Base-by-base conservation (phyloP, 1,140 invertebrate genomes). In the Pseudomyrmex pallidus region DNA sequence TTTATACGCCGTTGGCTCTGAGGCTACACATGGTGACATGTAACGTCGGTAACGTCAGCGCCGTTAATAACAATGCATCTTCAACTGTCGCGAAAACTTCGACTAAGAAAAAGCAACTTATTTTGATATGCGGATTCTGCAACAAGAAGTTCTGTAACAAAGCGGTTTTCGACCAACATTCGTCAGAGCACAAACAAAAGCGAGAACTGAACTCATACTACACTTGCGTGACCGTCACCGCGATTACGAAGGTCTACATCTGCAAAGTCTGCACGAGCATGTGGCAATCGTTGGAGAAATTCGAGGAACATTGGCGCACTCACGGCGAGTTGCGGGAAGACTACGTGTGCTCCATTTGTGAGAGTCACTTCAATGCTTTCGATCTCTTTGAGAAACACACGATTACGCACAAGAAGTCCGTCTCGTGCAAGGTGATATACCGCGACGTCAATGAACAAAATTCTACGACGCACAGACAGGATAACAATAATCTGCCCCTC, bases 281-380 rank as follows among this genome's bases (percentile, higher is more conserved):
- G 0, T 77, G 20, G n/a, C 72, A 83, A 17, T 82, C 66, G 2
- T 35, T 89, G 1, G 22, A 87, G 0, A 72, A 87, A 1, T 77
- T 92, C 17, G 86, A 87, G 0, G 77, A 89, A 0, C 93, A 93
- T 25, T 93, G 91, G 91, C 50, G 70, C 0, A 86, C 74, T 4
- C 91, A 92, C 44, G 82, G 66, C 25, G 57, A 46, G 0, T 17
- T 87, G 2, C 70, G 57, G 50, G 73, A 82, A 56, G 67, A 59
- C 0, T 92, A 89, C 10, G 64, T 56, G 3, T 93, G 91, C 25
- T 56, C 62, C 5, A 80, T 77, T 8, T 87, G 86, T 0, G 54
- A 57, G 46, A 73, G 63, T 10, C 20, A 15, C 17, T 25, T 22
- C 8, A 17, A 35, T 0, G 82, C 61, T 10, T 83, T 87, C 2